Evolutionary conservation across 2,797 vertebrate genomes (phyloP), one percentile per base, ranked within the genome.

Genomic region (Vireo griseus): DNA sequence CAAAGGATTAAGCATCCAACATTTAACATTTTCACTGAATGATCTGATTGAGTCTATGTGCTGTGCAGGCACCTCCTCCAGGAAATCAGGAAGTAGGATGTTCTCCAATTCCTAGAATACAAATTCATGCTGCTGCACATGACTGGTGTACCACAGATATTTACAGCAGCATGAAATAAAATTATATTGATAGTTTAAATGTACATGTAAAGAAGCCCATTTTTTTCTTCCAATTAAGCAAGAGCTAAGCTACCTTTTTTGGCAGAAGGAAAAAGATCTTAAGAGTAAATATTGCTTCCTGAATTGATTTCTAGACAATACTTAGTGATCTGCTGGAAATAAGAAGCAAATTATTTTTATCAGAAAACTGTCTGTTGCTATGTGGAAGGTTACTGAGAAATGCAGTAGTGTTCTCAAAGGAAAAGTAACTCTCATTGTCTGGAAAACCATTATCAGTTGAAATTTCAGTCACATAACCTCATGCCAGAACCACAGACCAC

Each of bases 1-100:
- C 96, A 98, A 71, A 39, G 96, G 94, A 45, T 74, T 92, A 75
- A 97, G 84, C 31, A 97, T 88, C 97, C 97, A 97, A 50, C 84
- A 24, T 81, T 97, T 95, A 68, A 97, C 20, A 19, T 97, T 98
- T 95, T 97, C 96, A 91, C 96, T 96, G 76, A 98, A 98, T 13
- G 71, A 61, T 72, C 51, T 92, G 69, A 98, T 92, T 52, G 80
- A 95, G 33, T 94, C 93, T 65, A 98, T 91, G 77, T 97, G 80
- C 68, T 97, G 88, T 44, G 97, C 80, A 59, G 97, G 88, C 40
- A 97, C 65, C 12, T 97, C 97, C 72, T 97, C 95, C 86, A 98
- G 74, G 82, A 98, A 98, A 83, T 98, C 97, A 2, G 72, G 40
- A 55, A 98, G 93, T 24, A 98, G 94, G 28, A 95, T 54, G 15